Evolutionary conservation across 2,113 vertebrate genomes (phyloP).

Genomic region (Aramus guarauna): DNA sequence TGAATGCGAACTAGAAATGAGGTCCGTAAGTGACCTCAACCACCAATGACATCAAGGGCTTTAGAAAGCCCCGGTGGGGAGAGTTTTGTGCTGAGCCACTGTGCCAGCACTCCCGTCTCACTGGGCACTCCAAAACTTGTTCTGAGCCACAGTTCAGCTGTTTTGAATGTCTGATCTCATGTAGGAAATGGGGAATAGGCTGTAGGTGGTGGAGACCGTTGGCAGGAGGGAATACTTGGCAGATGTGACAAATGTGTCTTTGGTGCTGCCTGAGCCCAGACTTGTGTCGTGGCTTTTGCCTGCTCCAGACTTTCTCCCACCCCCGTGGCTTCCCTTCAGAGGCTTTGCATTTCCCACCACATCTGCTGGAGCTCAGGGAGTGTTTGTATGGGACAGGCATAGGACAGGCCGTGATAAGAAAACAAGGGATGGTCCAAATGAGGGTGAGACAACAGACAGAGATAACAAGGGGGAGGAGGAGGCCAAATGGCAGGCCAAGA

Average conservation of each 20-base stretch:
- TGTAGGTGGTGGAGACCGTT: background rate
- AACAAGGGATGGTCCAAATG: conserved; percentile 36
- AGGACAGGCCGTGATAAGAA: background rate
- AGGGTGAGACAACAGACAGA: conserved; percentile 3
- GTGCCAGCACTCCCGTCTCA: background rate
- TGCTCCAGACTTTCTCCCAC: background rate
- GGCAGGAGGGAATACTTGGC: background rate
- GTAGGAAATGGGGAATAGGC: background rate
- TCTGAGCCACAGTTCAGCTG: background rate
- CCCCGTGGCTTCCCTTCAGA: background rate
- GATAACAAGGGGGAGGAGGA: background rate
- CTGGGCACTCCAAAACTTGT: background rate
- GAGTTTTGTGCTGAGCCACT: background rate
- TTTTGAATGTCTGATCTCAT: background rate
- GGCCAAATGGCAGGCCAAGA: conserved; percentile 45
- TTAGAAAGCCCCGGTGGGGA: background rate
- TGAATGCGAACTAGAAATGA: background rate
- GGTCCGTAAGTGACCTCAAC: background rate
- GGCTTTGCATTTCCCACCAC: background rate
- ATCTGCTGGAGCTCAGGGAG: conserved; percentile 1
- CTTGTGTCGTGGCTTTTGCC: background rate
- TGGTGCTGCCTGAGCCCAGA: background rate
- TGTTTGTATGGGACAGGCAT: background rate
- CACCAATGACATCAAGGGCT: background rate
- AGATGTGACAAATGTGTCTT: background rate